These are phyloP conservation scores for Willowsia nigromaculata DNA, from an alignment of 2,888 invertebrate genomes.

Conservation along the genomic window DNA sequence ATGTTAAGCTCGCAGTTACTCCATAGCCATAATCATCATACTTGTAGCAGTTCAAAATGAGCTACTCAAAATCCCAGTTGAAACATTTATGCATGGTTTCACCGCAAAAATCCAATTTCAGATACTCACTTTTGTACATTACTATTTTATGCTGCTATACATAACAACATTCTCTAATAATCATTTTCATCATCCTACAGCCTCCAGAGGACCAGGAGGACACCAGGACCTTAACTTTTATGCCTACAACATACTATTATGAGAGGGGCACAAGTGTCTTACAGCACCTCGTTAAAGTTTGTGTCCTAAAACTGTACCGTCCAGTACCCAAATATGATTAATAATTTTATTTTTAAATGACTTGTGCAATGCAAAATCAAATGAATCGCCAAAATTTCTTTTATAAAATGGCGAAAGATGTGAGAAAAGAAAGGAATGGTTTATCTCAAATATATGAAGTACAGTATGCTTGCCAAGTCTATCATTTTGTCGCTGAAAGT, in stretches of 20 bases:
- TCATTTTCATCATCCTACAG: too few relatives aligned
- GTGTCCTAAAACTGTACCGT: background rate
- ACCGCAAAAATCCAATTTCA: constrained; percentile 70
- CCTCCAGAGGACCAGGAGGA: too few relatives aligned
- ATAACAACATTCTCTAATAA: constrained; percentile 57
- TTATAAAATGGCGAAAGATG: too few relatives aligned
- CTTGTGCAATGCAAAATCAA: too few relatives aligned
- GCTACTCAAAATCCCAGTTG: constrained; percentile 59
- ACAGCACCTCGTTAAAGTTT: constrained; percentile 50
- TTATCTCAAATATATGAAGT: too few relatives aligned
- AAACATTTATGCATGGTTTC: constrained; percentile 67
- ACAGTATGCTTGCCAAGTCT: too few relatives aligned
- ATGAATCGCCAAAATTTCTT: too few relatives aligned
- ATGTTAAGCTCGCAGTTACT: background rate
- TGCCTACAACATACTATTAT: background rate
- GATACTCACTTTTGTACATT: constrained; percentile 29
- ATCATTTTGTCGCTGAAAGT: too few relatives aligned
- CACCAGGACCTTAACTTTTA: background rate
- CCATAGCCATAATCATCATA: background rate
- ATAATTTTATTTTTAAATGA: too few relatives aligned
- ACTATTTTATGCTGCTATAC: constrained; percentile 42
- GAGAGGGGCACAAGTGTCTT: constrained; percentile 4
- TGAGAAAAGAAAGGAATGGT: too few relatives aligned
- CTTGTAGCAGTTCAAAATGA: constrained; percentile 49
- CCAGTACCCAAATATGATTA: too few relatives aligned